Base-by-base conservation (phyloP, 2,888 invertebrate genomes). In the Stenoptilia bipunctidactyla region DNA sequence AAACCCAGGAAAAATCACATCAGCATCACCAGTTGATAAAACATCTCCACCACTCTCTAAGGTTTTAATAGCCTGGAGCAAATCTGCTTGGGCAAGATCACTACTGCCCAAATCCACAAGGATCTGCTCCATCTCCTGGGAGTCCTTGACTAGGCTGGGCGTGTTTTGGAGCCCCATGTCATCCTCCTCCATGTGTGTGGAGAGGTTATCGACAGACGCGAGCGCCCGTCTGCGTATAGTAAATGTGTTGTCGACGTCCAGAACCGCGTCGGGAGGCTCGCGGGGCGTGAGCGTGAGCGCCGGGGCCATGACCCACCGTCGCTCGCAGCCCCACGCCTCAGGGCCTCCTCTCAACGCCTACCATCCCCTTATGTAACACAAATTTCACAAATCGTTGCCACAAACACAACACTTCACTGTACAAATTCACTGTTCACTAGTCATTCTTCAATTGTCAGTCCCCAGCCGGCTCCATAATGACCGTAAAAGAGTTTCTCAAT, bases 291-390 rank as follows among this genome's bases (percentile, higher is more conserved):
- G 92, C 71, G 94, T 92, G 83, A 94, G 90, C 87, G 95, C 95
- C 86, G 95, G 95, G 89, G 95, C 95, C 95, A 96, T 95, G 89
- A 92, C 87, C 91, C 89, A 86, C 86, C 87, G 80, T 55, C 80
- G 55, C 49, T 54, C 76, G 77, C 85, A 86, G 85, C 61, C n/a
- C 30, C 30, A 10, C 30, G 12, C 66, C 63, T 77, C 75, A 79
- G 66, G 69, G 68, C 67, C 65, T 63, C 62, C 69, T 64, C 53
- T 61, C 65, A 47, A 55, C 51, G 54, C 61, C 60, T 82, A 82
- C 77, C 51, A 52, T 63, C 48, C 53, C 61, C 76, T 80, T 79
- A 80, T 79, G 61, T 82, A 80, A 82, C 67, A 62, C 65, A 50
- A 50, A 40, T 45, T 65, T 72, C 65, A 73, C 66, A 52, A 55